Conservation (phyloP, 1,140 invertebrate species). For the Belonocnema kinseyi region DNA sequence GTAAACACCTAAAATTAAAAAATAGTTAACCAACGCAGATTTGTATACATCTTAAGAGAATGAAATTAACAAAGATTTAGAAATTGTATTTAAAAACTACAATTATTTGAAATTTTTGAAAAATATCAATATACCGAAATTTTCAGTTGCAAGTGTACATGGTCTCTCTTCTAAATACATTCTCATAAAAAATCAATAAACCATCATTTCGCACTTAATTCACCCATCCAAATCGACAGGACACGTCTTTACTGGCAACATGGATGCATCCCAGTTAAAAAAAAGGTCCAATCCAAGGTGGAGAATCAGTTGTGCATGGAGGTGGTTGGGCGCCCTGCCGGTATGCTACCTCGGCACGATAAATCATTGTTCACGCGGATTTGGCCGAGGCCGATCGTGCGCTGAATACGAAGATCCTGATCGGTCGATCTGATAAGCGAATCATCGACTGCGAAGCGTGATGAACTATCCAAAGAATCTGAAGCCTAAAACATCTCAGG, state of each 20-base stretch:
- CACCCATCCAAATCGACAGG: neutral
- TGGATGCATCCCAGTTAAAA: too few species aligned
- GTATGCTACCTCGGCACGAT: neutral
- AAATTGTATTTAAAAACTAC: too few species aligned
- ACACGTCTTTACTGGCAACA: neutral
- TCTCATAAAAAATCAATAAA: too few species aligned
- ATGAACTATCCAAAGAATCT: slow-evolving; percentile 23
- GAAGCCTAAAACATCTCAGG: neutral
- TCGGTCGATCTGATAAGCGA: slow-evolving; percentile 35
- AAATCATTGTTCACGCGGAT: slow-evolving; percentile 30
- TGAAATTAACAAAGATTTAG: too few species aligned
- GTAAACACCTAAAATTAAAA: slow-evolving; percentile 6
- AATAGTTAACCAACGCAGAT: neutral
- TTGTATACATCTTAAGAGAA: neutral
- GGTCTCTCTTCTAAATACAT: too few species aligned
- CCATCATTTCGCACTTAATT: too few species aligned
- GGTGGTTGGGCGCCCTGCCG: slow-evolving; percentile 5
- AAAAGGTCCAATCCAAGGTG: neutral
- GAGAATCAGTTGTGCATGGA: neutral
- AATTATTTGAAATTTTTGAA: too few species aligned
- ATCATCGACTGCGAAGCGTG: slow-evolving; percentile 31
- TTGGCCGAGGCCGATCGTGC: slow-evolving; percentile 22
- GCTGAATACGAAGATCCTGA: slow-evolving; percentile 31
- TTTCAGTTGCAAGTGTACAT: too few species aligned
- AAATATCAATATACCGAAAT: too few species aligned